Evolutionary conservation across 1,140 invertebrate genomes (phyloP), one percentile per base, ranked within the genome.

Genomic region (Pygmarrhopalites habei): DNA sequence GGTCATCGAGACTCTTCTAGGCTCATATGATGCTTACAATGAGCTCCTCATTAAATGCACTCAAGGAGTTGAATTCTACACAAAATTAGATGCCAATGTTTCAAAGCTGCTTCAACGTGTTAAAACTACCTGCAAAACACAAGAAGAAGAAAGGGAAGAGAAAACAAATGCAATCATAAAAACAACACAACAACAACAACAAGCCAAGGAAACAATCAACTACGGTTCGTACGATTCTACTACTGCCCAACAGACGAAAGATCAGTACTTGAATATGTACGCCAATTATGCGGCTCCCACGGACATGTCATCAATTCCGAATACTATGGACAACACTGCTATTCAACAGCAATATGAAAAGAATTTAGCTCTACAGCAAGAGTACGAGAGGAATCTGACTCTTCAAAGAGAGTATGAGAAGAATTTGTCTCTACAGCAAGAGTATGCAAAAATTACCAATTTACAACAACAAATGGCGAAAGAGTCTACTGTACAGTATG

Each of bases 1-100:
- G 1, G 83, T 82, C 23, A 82, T 92, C 47, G 77, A 75, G 77
- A 74, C 86, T 80, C 76, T 97, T 25, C 84, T 92, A 4, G 80
- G 85, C 2, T 93, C 92, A 0, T 94, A 88, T 73, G 90, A 95
- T 75, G 87, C 90, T 1, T 94, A 95, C 73, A 87, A 91, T 72
- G 92, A 97, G 77, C 78, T 97, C 7, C 72, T 92, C 60, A 81
- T 83, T 5, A 97, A 97, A 77, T 87, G 88, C 1, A 83, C 86
- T 32, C 95, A 95, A 77, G 94, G 92, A 0, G 77, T 92, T 19
- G 91, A 96, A 72, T 98, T 97, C 77, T 98, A 97, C 77, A 82
- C 83, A n/a, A 95, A 95, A 75, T 76, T 97, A 30, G 84, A 89
- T 68, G 83, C 84, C n/a, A 94, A 89, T 76, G 87, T 95, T 1